Percentiles rank a stretch among this genome's conserved stretches.
phyloP scores from a whole-genome alignment of 1,140 invertebrate genomes.

The Heliconius himera region DNA sequence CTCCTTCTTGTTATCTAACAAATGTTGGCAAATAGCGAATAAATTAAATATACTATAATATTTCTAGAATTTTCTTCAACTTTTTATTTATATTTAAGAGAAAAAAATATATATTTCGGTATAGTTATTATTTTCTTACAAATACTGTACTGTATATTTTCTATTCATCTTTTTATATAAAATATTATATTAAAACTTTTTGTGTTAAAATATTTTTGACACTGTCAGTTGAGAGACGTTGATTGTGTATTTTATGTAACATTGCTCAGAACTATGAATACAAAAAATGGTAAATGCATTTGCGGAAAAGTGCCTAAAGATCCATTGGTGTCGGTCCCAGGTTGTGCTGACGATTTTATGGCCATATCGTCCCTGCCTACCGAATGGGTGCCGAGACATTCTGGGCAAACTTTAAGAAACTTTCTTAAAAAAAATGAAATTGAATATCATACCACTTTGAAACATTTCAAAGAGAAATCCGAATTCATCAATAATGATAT shows the following conservation, averaged over 20 bases:
- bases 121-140: neutral
- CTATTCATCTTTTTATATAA: neutral
- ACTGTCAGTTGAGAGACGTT: neutral
- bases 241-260: neutral
- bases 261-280: neutral
- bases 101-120: neutral
- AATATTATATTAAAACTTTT: neutral
- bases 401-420: slow-evolving; percentile 53
- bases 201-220: neutral
- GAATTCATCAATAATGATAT: slow-evolving; percentile 50
- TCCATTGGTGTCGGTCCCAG: slow-evolving; percentile 23
- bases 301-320: neutral
- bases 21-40: neutral
- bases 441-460: slow-evolving; percentile 45
- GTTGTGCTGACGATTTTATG: slow-evolving; percentile 56
- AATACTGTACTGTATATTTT: neutral
- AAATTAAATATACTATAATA: too few relatives aligned
- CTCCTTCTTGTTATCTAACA: neutral
- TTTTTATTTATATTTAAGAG: too few relatives aligned
- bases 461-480: slow-evolving; percentile 44
- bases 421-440: slow-evolving; percentile 59
- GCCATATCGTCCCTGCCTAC: slow-evolving; percentile 59
- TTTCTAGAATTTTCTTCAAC: too few relatives aligned
- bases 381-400: slow-evolving; percentile 51
- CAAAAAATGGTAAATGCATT: neutral